A percentile compares a stretch with the other conserved stretches of the same genome.
phyloP scores from a whole-genome alignment of 2,888 invertebrate genomes.

The Nycteola revayana region DNA sequence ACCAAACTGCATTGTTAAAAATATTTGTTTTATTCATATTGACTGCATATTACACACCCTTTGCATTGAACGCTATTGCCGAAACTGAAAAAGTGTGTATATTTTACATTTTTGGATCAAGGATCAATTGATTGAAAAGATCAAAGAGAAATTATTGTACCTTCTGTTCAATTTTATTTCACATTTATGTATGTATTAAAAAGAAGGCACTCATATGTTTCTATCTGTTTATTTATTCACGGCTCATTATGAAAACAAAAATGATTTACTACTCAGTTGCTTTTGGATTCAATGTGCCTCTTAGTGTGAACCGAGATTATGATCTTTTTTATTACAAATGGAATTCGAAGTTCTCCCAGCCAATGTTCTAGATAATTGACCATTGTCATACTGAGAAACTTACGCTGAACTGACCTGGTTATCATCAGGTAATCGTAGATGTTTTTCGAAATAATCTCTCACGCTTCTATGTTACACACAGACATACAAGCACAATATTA shows the following conservation, averaged over 20 bases:
- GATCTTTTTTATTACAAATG: slow-evolving; percentile 29
- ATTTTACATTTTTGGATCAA: no score
- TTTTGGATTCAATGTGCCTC: background rate
- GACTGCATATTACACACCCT: no score
- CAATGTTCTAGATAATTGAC: slow-evolving; percentile 67
- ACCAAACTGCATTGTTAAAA: no score
- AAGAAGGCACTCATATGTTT: no score
- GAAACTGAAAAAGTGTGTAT: no score
- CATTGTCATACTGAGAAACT: slow-evolving; percentile 74
- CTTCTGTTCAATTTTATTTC: no score
- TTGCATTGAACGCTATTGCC: no score
- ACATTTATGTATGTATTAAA: no score
- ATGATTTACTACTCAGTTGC: background rate
- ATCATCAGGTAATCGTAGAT: slow-evolving; percentile 59
- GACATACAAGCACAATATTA: slow-evolving; percentile 28
- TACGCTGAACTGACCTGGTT: slow-evolving; percentile 64
- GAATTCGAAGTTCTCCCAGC: slow-evolving; percentile 49
- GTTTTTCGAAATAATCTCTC: slow-evolving; percentile 70
- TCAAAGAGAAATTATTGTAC: no score
- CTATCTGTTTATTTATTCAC: no score
- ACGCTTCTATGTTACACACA: slow-evolving; percentile 51
- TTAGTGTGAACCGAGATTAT: slow-evolving; percentile 29
- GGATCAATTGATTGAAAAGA: no score
- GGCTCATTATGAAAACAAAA: background rate
- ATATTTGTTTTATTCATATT: no score